Conservation (phyloP, 30 jellyfish, hydroid and myxozoan genomes). For the Phacellophora camtschatica region DNA sequence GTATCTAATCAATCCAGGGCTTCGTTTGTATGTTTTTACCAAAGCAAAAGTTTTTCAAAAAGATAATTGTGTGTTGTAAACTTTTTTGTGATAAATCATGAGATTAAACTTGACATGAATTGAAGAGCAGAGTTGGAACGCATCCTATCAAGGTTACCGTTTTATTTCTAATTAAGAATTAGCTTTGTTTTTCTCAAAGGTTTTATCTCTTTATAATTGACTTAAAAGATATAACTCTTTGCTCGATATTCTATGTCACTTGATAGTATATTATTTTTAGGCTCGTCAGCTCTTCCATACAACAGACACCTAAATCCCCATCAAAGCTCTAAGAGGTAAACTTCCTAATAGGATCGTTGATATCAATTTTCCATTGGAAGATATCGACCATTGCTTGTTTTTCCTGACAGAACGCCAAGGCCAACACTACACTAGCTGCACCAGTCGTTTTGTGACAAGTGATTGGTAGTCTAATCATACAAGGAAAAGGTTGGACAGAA, state of each 20-base stretch:
- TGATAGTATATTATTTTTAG: not conserved
- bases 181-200: not conserved
- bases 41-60: no score
- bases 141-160: constrained; percentile 3
- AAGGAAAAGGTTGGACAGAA: no score
- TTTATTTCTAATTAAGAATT: not conserved
- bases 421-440: no score
- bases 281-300: constrained; percentile 39
- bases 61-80: not conserved
- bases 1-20: no score
- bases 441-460: no score
- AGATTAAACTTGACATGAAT: not conserved
- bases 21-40: no score
- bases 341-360: constrained; percentile 14
- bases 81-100: not conserved
- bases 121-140: not conserved
- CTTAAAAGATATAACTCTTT: not conserved
- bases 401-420: no score
- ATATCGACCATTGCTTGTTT: no score
- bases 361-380: constrained; percentile 17
- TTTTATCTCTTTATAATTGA: constrained; percentile 11
- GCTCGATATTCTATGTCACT: constrained; percentile 14
- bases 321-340: constrained; percentile 26
- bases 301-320: not conserved
- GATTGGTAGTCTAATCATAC: no score